phyloP scores from a whole-genome alignment of 1,140 invertebrate genomes.

The Yoshiicerus persimilis region DNA sequence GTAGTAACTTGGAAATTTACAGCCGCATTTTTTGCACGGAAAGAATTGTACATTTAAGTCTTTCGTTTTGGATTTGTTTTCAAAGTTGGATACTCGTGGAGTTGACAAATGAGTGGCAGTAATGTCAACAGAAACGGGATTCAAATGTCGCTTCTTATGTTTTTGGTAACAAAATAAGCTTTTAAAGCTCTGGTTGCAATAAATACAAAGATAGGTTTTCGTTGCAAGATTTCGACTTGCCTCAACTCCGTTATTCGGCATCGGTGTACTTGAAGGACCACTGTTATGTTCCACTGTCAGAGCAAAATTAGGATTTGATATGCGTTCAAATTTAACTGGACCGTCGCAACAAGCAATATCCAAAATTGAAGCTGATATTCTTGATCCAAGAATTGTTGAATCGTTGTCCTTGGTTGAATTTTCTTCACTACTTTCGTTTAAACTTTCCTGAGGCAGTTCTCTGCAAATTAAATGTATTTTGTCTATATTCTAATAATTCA shows the following conservation, averaged over 20 bases:
- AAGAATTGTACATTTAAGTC: slow-evolving; percentile 87
- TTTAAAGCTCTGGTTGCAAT: slow-evolving; percentile 78
- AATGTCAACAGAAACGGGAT: slow-evolving; percentile 55
- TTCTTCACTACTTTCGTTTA: not conserved
- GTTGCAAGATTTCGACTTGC: not conserved
- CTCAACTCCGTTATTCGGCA: not conserved
- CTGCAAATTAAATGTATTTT: not conserved
- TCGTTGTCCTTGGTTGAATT: not conserved
- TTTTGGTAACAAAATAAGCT: slow-evolving; percentile 80
- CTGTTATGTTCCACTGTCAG: slow-evolving; percentile 51
- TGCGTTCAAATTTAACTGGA: slow-evolving; percentile 76
- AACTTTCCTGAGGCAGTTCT: not conserved
- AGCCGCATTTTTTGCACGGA: slow-evolving; percentile 87
- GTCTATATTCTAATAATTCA: too few species aligned
- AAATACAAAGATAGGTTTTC: slow-evolving; percentile 67
- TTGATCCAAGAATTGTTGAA: not conserved
- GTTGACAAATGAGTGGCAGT: slow-evolving; percentile 37
- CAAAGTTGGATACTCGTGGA: slow-evolving; percentile 9
- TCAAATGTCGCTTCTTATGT: slow-evolving; percentile 70
- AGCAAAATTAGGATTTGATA: slow-evolving; percentile 73
- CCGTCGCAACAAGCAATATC: slow-evolving; percentile 86
- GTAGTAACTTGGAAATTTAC: slow-evolving; percentile 88
- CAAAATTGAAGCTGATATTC: slow-evolving; percentile 60
- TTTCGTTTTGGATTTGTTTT: slow-evolving; percentile 58
- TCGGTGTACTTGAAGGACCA: not conserved